Evolutionary conservation across 1,140 invertebrate genomes (phyloP).

Genomic region (Metopolophium dirhodum): DNA sequence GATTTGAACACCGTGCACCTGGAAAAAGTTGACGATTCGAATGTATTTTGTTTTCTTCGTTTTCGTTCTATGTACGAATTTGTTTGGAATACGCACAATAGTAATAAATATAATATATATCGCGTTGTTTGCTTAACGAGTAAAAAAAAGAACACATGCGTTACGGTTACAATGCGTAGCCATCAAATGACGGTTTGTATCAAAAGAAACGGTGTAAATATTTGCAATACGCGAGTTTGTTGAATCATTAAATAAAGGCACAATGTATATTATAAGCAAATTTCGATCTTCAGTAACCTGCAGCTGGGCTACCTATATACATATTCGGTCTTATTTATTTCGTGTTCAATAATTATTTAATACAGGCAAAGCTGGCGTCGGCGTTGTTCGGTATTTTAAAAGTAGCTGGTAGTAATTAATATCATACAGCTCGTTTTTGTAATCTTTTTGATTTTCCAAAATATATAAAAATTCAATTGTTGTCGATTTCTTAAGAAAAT

Average conservation of each 20-base stretch:
- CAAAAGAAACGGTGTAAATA: neutral
- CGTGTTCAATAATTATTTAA: neutral
- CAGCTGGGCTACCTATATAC: no score
- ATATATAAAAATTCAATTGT: neutral
- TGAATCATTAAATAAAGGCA: neutral
- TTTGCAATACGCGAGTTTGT: neutral
- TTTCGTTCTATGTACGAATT: neutral
- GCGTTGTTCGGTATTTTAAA: neutral
- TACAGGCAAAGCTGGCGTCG: neutral
- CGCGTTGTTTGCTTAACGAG: neutral
- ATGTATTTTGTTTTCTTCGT: neutral
- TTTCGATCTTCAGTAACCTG: neutral
- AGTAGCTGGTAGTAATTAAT: no score
- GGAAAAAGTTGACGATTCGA: neutral
- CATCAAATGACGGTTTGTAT: neutral
- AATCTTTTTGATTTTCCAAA: neutral
- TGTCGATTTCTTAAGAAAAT: neutral
- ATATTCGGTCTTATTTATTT: neutral
- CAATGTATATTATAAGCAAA: neutral
- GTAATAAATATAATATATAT: neutral
- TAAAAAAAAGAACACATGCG: neutral
- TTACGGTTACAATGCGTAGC: neutral
- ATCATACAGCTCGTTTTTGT: neutral
- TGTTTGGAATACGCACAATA: neutral
- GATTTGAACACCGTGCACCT: neutral